Evolutionary conservation across 2,797 vertebrate genomes (phyloP).

Genomic region (Cirrhinus mrigala): DNA sequence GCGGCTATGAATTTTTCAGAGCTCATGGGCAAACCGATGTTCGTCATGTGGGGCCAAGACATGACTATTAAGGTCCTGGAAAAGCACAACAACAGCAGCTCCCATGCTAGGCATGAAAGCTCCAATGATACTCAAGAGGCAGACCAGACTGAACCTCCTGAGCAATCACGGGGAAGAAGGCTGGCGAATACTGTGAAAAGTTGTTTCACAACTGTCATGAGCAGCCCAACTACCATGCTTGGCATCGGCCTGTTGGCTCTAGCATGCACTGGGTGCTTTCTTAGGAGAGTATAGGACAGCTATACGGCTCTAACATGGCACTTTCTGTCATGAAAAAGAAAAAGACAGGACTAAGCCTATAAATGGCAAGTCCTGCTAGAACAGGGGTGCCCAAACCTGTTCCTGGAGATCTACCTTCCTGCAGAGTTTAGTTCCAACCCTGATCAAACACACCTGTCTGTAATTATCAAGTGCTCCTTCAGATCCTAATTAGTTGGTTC

Average conservation of each 20-base stretch:
- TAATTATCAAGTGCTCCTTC: no score
- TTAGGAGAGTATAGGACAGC: background rate
- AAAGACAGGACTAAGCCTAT: background rate
- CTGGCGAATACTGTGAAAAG: background rate
- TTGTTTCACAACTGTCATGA: background rate
- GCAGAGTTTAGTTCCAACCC: no score
- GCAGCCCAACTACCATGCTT: background rate
- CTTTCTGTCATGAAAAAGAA: background rate
- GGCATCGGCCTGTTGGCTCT: background rate
- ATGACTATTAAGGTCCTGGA: background rate
- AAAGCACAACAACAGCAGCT: background rate
- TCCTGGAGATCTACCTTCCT: no score
- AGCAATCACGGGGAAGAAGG: background rate
- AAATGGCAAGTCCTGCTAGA: no score
- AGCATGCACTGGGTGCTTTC: background rate
- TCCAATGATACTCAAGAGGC: background rate
- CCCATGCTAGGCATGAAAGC: no score
- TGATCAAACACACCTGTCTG: no score
- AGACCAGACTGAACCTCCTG: background rate
- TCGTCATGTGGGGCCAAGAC: background rate
- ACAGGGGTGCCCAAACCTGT: background rate
- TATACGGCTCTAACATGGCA: background rate
- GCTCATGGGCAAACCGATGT: background rate
- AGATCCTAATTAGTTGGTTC: no score
- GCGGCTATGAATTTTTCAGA: background rate